Conservation (phyloP, 2,888 invertebrate species). For the Geophilus truncorum region DNA sequence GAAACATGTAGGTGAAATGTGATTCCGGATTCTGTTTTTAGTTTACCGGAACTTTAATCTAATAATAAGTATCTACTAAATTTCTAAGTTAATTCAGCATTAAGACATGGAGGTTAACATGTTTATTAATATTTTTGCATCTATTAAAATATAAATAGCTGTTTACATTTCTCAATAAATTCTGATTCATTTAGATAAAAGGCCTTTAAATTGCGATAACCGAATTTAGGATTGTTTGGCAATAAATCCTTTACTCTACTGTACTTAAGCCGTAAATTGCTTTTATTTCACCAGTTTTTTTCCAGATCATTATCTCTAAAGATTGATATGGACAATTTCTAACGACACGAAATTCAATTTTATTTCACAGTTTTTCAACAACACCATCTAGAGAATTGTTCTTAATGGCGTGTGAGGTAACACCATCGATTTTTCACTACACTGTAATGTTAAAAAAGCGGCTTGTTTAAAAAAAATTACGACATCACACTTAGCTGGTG, state of each 20-base stretch:
- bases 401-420: not conserved
- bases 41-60: too few species aligned
- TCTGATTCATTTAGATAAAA: not conserved
- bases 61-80: too few species aligned
- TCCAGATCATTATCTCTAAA: not conserved
- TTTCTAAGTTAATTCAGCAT: too few species aligned
- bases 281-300: not conserved
- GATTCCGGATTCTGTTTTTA: too few species aligned
- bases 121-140: too few species aligned
- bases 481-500: not conserved
- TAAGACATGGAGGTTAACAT: too few species aligned
- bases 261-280: not conserved
- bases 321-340: not conserved
- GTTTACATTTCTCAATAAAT: too few species aligned
- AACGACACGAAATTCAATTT: not conserved
- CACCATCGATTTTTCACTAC: not conserved
- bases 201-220: not conserved
- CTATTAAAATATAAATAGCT: too few species aligned
- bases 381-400: not conserved
- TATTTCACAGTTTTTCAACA: not conserved
- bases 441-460: not conserved
- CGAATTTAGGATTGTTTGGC: not conserved
- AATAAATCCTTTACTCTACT: not conserved
- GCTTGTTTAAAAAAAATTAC: not conserved
- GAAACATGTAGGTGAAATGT: too few species aligned